Conservation (phyloP, 2,113 vertebrate species). For the Chloropsis cyanopogon region DNA sequence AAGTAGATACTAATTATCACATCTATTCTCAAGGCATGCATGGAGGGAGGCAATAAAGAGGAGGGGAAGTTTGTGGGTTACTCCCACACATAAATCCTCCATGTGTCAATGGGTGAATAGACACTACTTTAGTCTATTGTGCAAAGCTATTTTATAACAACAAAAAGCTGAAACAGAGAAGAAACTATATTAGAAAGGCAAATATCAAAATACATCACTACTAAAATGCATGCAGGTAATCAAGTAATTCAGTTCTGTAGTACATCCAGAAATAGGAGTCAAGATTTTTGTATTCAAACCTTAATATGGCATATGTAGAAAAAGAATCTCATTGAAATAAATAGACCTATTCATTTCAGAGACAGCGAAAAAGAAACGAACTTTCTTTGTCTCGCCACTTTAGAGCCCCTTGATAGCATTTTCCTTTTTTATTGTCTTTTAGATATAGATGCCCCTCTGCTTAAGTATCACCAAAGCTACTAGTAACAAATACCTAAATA, state of each 20-base stretch:
- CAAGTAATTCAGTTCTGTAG: conserved; percentile 10
- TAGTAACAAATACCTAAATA: conserved; percentile 70
- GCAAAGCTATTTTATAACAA: conserved; percentile 49
- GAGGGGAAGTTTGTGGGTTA: conserved; percentile 56
- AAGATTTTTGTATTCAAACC: conserved; percentile 48
- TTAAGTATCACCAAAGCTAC: conserved; percentile 66
- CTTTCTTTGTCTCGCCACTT: conserved; percentile 69
- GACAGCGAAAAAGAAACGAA: conserved; percentile 62
- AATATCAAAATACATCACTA: conserved; percentile 51
- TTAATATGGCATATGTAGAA: conserved; percentile 3
- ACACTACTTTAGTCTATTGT: conserved; percentile 58
- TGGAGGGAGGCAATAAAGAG: conserved; percentile 38
- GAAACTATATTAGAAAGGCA: conserved; percentile 38
- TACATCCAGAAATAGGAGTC: conserved; percentile 36
- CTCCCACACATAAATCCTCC: conserved; percentile 67
- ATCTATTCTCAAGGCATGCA: conserved; percentile 52
- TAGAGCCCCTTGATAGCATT: conserved; percentile 68
- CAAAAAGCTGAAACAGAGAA: conserved; percentile 56
- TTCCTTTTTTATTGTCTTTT: conserved; percentile 71
- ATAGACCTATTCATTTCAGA: conserved; percentile 69
- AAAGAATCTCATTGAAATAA: conserved; percentile 64
- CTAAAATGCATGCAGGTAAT: conserved; percentile 53
- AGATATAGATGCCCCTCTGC: conserved; percentile 65
- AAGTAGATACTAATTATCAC: conserved; percentile 66
- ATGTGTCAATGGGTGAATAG: conserved; percentile 52